A percentile compares a stretch with the other conserved stretches of the same genome.
Conservation (phyloP, 2,797 vertebrate genomes). For the Acanthiza pusilla region DNA sequence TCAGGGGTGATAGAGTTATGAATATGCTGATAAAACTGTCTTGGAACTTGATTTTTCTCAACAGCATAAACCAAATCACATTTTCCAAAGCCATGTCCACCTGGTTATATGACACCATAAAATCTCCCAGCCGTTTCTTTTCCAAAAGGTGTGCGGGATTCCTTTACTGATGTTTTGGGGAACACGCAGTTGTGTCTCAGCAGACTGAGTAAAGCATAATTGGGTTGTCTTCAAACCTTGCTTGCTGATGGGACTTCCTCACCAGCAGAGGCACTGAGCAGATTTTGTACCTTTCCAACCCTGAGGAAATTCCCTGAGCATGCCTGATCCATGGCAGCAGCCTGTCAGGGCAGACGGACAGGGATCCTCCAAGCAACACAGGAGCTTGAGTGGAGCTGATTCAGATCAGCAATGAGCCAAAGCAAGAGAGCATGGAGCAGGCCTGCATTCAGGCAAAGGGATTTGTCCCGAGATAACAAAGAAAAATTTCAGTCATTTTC, state of each 20-base stretch:
- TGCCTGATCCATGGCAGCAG: not conserved
- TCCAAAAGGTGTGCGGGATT: not conserved
- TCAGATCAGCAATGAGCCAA: not conserved
- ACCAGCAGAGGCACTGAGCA: not conserved
- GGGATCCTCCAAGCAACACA: not conserved
- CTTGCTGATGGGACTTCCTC: not conserved
- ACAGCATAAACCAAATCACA: not conserved
- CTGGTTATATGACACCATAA: not conserved
- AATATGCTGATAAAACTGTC: not conserved
- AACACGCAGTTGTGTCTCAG: not conserved
- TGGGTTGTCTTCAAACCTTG: not conserved
- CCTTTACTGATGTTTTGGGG: not conserved
- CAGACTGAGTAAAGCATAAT: not conserved
- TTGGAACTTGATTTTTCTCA: not conserved
- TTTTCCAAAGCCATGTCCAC: not conserved
- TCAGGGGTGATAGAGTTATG: not conserved
- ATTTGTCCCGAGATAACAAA: not conserved
- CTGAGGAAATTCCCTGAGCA: not conserved
- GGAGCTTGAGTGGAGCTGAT: not conserved
- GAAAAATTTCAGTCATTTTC: not conserved
- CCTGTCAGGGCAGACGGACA: not conserved
- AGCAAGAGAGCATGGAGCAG: not conserved
- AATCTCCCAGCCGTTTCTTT: not conserved
- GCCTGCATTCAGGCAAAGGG: not conserved
- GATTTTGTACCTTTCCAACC: not conserved